Evolutionary conservation across 1,140 invertebrate species (phyloP).

Genomic region (Heliothis virescens): DNA sequence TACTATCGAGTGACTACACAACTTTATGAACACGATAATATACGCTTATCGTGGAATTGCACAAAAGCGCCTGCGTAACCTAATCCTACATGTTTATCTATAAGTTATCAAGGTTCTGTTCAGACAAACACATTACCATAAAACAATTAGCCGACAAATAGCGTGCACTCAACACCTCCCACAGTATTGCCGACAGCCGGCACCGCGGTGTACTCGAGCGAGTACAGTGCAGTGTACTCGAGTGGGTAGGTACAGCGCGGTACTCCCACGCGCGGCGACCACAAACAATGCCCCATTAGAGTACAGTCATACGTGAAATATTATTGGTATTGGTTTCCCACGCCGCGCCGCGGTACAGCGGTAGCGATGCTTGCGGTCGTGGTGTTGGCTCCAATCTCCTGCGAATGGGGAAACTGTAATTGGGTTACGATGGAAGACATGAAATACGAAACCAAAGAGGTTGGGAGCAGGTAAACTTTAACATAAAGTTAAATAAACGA

Average conservation of each 20-base stretch:
- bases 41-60: too few species aligned
- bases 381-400: neutral
- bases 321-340: conserved; percentile 39
- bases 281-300: conserved; percentile 36
- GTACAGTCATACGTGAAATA: conserved; percentile 37
- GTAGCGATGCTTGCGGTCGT: conserved; percentile 13
- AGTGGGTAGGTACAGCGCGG: neutral
- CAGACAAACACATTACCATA: conserved; percentile 10
- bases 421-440: neutral
- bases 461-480: too few species aligned
- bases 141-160: conserved; percentile 25
- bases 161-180: conserved; percentile 26
- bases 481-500: too few species aligned
- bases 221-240: neutral
- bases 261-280: conserved; percentile 19
- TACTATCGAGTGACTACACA: too few species aligned
- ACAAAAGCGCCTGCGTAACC: too few species aligned
- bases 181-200: neutral
- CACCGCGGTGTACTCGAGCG: neutral
- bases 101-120: neutral
- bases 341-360: neutral
- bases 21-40: too few species aligned
- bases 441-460: too few species aligned
- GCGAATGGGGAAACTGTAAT: conserved; percentile 6
- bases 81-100: too few species aligned